Conservation (phyloP, 2,797 vertebrate species). For the Aselliscus stoliczkanus region DNA sequence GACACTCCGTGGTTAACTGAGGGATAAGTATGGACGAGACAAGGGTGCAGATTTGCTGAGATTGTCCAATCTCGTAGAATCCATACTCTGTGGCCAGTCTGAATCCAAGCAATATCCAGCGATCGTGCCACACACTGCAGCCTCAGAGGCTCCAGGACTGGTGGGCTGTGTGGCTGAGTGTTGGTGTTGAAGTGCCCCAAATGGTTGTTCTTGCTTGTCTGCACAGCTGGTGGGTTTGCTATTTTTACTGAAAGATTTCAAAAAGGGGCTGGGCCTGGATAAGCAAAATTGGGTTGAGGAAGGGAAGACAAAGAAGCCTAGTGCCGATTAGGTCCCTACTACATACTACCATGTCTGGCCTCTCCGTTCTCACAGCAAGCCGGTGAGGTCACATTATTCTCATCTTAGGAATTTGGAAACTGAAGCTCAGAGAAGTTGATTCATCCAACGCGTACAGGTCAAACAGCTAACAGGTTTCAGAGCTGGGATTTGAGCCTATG, state of each 20-base stretch:
- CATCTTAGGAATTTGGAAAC: background rate
- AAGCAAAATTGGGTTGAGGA: background rate
- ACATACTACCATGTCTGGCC: background rate
- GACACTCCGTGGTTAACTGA: background rate
- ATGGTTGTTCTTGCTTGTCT: background rate
- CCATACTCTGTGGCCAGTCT: background rate
- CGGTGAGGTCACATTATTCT: background rate
- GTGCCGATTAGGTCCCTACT: background rate
- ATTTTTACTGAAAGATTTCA: background rate
- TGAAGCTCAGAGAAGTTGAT: background rate
- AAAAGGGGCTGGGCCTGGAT: background rate
- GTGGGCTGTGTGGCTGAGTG: background rate
- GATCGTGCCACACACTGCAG: accelerated
- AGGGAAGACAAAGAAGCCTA: background rate
- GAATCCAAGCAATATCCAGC: background rate
- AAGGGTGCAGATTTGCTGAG: background rate
- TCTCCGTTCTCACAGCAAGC: background rate
- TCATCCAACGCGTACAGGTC: background rate
- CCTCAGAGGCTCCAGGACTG: background rate
- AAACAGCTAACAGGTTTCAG: background rate
- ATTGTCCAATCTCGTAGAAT: background rate
- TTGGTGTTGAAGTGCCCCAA: background rate
- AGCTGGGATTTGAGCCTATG: background rate
- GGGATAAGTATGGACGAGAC: background rate
- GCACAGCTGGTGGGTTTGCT: background rate